Conservation (phyloP, 2,113 vertebrate genomes). For the Crypturellus undulatus region DNA sequence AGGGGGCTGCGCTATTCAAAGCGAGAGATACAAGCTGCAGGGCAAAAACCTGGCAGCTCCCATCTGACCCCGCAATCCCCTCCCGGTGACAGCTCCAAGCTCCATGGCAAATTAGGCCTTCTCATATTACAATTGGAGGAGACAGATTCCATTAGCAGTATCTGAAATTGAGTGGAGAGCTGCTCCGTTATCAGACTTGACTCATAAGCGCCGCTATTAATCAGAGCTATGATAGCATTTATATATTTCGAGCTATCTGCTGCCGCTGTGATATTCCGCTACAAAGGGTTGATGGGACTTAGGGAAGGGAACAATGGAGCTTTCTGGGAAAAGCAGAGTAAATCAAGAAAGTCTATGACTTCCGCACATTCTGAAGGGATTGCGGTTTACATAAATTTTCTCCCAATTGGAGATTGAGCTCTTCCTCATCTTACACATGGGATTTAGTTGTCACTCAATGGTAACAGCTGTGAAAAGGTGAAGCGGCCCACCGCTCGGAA, state of each 20-base stretch:
- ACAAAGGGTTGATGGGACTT: conserved; percentile 99
- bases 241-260: conserved; percentile 99
- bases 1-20: conserved; percentile 99
- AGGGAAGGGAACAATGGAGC: conserved; percentile 99
- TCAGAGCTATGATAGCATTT: conserved; percentile 99
- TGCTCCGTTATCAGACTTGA: conserved; percentile 99
- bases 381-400: conserved; percentile 93
- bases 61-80: conserved; percentile 99
- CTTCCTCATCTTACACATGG: conserved; percentile 92
- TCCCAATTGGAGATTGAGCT: conserved; percentile 94
- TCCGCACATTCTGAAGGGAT: conserved; percentile 92
- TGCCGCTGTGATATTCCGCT: conserved; percentile 99
- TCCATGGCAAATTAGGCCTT: conserved; percentile 99
- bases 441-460: conserved; percentile 99
- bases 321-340: conserved; percentile 99
- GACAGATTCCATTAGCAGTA: conserved; percentile 99
- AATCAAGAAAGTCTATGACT: conserved; percentile 99
- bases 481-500: conserved; percentile 92
- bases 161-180: conserved; percentile 99
- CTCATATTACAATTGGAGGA: conserved; percentile 99
- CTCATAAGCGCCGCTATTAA: conserved; percentile 99
- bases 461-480: conserved; percentile 94
- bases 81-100: conserved; percentile 99
- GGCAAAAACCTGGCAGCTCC: conserved; percentile 99
- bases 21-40: conserved; percentile 99